Conservation (phyloP, 2,888 invertebrate genomes). For the Parthenolecanium corni region DNA sequence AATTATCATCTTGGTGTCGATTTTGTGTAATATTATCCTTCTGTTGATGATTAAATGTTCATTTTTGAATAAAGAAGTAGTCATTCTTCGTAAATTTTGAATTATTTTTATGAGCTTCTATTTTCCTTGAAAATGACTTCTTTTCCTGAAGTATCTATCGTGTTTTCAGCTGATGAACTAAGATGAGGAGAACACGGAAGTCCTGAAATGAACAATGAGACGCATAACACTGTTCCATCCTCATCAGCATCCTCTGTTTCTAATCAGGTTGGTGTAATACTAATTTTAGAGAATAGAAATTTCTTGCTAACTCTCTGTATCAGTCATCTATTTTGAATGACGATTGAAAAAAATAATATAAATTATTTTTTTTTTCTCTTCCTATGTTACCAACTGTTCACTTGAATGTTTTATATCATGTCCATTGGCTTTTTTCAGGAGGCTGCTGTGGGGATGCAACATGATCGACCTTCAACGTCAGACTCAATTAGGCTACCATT, state of each 20-base stretch:
- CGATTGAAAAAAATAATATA: no score
- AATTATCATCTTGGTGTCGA: no score
- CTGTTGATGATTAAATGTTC: no score
- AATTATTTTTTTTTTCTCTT: no score
- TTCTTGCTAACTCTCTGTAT: neutral
- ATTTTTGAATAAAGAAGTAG: no score
- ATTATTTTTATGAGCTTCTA: no score
- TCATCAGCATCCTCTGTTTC: slow-evolving; percentile 24
- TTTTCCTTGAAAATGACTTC: no score
- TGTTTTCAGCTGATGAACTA: neutral
- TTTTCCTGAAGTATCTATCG: neutral
- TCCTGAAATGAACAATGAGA: slow-evolving; percentile 25
- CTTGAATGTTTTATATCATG: no score
- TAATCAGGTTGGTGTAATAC: slow-evolving; percentile 2
- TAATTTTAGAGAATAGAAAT: neutral
- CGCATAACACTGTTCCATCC: slow-evolving; percentile 26
- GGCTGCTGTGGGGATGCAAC: slow-evolving; percentile 29
- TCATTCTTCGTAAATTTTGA: no score
- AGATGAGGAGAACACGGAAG: neutral
- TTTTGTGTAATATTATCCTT: no score
- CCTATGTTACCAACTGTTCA: no score
- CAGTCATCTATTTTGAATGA: no score
- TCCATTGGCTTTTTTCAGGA: neutral
- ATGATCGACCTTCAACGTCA: slow-evolving; percentile 15
- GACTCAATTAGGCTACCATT: slow-evolving; percentile 21